A percentile compares a stretch with the other conserved stretches of the same genome.
phyloP scores from a whole-genome alignment of 2,113 vertebrate genomes.

The Spizaetus ornatus region DNA sequence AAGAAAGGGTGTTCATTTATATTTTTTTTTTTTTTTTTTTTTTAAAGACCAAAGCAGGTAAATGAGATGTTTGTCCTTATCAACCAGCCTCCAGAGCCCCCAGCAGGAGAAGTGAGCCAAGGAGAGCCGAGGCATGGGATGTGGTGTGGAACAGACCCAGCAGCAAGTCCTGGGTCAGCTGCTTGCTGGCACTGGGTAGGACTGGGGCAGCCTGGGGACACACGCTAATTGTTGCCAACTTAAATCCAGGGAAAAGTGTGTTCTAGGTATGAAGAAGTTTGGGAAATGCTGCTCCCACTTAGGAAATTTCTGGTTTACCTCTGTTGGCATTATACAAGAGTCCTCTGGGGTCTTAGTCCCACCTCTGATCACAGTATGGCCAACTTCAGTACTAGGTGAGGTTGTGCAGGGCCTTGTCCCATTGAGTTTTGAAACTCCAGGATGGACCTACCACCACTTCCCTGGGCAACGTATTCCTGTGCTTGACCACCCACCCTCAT shows the following conservation, averaged over 20 bases:
- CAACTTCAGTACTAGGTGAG: background rate
- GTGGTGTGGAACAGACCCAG: background rate
- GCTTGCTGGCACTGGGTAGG: background rate
- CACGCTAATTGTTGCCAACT: fast-evolving
- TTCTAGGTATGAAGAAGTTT: background rate
- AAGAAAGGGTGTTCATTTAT: background rate
- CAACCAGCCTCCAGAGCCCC: background rate
- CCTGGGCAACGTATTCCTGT: background rate
- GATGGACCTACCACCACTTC: background rate
- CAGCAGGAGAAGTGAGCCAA: background rate
- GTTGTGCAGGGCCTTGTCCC: background rate
- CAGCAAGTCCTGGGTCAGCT: background rate
- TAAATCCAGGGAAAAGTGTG: background rate
- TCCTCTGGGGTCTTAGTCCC: background rate
- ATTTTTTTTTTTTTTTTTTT: background rate
- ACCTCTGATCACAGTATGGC: background rate
- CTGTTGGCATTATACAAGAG: background rate
- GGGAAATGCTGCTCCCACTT: background rate
- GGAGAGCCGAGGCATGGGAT: background rate
- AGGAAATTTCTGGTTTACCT: background rate
- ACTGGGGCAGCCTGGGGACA: background rate
- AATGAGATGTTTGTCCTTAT: background rate
- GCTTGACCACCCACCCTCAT: background rate
- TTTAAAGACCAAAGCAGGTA: background rate
- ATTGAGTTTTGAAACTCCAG: background rate